Conservation (phyloP, 2,797 vertebrate species). For the Danio albolineatus region DNA sequence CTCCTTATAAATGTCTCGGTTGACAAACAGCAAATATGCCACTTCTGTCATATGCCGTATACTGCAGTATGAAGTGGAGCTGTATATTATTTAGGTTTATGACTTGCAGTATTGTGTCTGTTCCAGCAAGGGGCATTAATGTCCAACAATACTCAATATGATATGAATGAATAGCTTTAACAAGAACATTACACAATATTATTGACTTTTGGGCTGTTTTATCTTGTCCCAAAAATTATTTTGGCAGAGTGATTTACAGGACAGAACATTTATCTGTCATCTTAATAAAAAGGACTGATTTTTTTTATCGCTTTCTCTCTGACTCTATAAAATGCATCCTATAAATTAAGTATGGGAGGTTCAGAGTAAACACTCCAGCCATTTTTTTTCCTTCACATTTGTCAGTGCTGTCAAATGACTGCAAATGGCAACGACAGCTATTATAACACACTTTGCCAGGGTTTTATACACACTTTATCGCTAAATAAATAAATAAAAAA, state of each 20-base stretch:
- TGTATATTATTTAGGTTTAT: slow-evolving; percentile 27
- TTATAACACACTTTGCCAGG: slow-evolving; percentile 23
- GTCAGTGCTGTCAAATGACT: not conserved
- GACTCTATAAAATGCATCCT: not conserved
- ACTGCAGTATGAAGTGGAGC: not conserved
- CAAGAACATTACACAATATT: not conserved
- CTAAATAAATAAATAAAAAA: not conserved
- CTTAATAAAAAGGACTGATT: not conserved
- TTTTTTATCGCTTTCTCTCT: not conserved
- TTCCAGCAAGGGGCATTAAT: slow-evolving; percentile 79
- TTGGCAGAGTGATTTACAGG: not conserved
- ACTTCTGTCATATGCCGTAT: slow-evolving; percentile 2
- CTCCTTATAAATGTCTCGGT: slow-evolving; percentile 20
- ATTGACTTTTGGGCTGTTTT: not conserved
- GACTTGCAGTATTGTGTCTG: slow-evolving; percentile 70
- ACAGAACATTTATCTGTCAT: not conserved
- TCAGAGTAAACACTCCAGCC: not conserved
- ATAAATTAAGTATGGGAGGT: not conserved
- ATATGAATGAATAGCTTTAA: not conserved
- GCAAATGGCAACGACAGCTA: not conserved
- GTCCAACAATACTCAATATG: slow-evolving; percentile 62
- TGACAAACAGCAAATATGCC: slow-evolving; percentile 13
- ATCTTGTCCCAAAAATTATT: not conserved
- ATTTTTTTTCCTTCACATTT: slow-evolving; percentile 5
- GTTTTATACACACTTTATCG: not conserved